phyloP scores from a whole-genome alignment of 2,113 vertebrate genomes.

The Podarcis raffonei region DNA sequence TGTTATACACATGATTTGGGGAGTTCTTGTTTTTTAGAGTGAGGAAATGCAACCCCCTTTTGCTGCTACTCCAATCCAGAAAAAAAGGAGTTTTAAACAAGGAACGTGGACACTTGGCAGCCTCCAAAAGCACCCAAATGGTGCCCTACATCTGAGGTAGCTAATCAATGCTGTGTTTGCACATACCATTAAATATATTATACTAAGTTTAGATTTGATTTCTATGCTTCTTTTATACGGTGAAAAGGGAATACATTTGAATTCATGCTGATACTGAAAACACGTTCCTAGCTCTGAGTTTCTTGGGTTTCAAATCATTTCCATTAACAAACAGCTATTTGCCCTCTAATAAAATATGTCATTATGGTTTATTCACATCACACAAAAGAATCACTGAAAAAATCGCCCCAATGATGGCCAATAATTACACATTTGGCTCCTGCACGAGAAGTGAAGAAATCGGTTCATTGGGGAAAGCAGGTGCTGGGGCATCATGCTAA shows the following conservation, averaged over 20 bases:
- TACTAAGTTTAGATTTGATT: slow-evolving; percentile 88
- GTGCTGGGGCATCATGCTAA: slow-evolving; percentile 99
- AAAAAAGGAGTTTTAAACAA: slow-evolving; percentile 81
- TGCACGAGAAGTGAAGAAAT: slow-evolving; percentile 88
- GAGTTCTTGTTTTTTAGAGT: slow-evolving; percentile 60
- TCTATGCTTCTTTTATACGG: slow-evolving; percentile 84
- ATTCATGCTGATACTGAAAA: slow-evolving; percentile 86
- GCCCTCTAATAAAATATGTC: slow-evolving; percentile 99
- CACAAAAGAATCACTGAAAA: slow-evolving; percentile 99
- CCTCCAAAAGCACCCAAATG: slow-evolving; percentile 81
- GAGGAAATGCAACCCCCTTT: slow-evolving; percentile 69
- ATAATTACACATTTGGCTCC: slow-evolving; percentile 99
- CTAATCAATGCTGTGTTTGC: slow-evolving; percentile 87
- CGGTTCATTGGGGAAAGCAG: slow-evolving; percentile 94
- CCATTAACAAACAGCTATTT: slow-evolving; percentile 93
- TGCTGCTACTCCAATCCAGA: slow-evolving; percentile 69
- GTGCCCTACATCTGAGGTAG: slow-evolving; percentile 81
- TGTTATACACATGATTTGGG: slow-evolving; percentile 71
- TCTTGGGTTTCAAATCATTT: slow-evolving; percentile 88
- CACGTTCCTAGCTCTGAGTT: slow-evolving; percentile 81
- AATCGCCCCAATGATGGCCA: slow-evolving; percentile 98
- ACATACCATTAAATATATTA: slow-evolving; percentile 89
- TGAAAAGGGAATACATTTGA: slow-evolving; percentile 87
- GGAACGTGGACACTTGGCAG: slow-evolving; percentile 81
- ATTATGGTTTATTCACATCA: slow-evolving; percentile 99